Evolutionary conservation across 1,140 invertebrate genomes (phyloP).

Genomic region (Anoplolepis gracilipes): DNA sequence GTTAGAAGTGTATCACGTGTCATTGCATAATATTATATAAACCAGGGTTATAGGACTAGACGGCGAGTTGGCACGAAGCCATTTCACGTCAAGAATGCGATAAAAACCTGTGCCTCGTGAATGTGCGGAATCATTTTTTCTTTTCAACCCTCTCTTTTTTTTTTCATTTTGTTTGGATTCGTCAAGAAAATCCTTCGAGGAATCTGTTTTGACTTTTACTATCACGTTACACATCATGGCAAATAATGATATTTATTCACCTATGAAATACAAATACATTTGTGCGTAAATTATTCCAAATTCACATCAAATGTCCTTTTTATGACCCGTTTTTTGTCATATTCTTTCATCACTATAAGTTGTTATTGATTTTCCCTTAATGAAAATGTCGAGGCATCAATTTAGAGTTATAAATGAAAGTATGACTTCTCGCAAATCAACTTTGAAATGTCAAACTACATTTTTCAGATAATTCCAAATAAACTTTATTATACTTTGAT

Average conservation of each 20-base stretch:
- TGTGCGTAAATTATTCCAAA: too few relatives aligned
- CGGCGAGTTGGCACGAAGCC: background rate
- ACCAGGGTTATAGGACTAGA: background rate
- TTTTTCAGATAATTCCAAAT: too few relatives aligned
- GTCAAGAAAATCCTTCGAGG: background rate
- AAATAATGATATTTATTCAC: background rate
- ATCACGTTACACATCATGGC: background rate
- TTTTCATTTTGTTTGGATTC: background rate
- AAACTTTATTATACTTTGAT: too few relatives aligned
- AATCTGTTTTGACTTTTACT: background rate
- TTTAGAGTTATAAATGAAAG: too few relatives aligned
- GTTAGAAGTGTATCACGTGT: background rate
- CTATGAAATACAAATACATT: background rate
- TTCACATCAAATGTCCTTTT: too few relatives aligned
- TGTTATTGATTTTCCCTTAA: background rate
- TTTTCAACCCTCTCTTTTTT: background rate
- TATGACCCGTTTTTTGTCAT: too few relatives aligned
- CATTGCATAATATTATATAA: constrained; percentile 34
- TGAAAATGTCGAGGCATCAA: too few relatives aligned
- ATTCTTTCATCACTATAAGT: too few relatives aligned
- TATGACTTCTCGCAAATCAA: too few relatives aligned
- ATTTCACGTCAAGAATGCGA: background rate
- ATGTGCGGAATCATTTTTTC: background rate
- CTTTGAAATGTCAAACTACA: too few relatives aligned
- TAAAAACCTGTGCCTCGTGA: background rate